These are phyloP conservation scores for Leucopternis melanops DNA, from an alignment of 2,113 vertebrate genomes.

Conservation along the genomic window DNA sequence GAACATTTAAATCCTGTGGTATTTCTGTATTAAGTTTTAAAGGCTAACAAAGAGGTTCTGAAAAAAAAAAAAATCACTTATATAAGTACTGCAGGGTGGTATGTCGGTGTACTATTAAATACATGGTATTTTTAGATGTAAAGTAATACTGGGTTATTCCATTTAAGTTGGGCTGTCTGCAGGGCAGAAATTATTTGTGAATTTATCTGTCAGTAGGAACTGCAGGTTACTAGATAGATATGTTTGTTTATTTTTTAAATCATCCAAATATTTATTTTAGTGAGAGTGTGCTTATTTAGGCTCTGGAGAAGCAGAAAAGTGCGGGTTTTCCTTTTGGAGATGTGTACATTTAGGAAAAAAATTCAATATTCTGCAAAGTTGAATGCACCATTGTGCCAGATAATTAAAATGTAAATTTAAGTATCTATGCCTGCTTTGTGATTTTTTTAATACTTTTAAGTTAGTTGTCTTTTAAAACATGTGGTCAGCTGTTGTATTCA, in stretches of 20 bases:
- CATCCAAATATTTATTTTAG: constrained; percentile 17
- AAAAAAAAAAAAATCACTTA: neutral
- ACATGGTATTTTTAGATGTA: neutral
- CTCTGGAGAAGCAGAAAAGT: constrained; percentile 30
- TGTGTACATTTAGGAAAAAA: constrained; percentile 46
- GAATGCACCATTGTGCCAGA: constrained; percentile 73
- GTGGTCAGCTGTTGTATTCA: constrained; percentile 96
- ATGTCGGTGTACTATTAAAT: neutral
- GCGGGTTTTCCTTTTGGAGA: constrained; percentile 38
- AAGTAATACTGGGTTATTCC: neutral
- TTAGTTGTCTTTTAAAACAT: constrained; percentile 93
- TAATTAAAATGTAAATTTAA: constrained; percentile 88
- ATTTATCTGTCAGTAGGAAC: constrained; percentile 38
- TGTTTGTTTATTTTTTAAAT: constrained; percentile 31
- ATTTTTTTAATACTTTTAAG: constrained; percentile 80
- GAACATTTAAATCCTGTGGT: neutral
- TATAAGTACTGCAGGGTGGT: neutral
- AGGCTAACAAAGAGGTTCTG: neutral
- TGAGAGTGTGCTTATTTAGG: constrained; percentile 18
- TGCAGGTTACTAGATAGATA: neutral
- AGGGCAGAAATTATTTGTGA: constrained; percentile 1
- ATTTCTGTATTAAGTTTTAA: neutral
- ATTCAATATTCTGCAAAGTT: constrained; percentile 73
- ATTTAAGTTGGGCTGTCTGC: neutral
- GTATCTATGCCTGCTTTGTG: constrained; percentile 81